Evolutionary conservation across 2,888 invertebrate genomes (phyloP), one percentile per base, ranked within the genome.

Genomic region (Chamaedrilus cognettii): DNA sequence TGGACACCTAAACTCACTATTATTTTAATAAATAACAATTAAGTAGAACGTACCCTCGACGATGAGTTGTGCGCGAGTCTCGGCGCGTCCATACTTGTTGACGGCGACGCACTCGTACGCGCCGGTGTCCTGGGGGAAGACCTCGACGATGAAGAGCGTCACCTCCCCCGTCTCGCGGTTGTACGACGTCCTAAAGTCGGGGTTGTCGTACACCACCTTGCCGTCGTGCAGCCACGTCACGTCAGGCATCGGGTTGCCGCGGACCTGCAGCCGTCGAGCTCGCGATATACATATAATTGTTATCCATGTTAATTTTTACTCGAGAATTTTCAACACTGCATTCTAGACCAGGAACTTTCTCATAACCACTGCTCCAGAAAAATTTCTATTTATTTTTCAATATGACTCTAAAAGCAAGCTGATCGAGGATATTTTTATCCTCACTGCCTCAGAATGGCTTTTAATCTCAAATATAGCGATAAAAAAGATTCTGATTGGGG

Each of bases 81-180:
- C 93, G 23, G 96, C 96, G 87, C 96, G 94, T 2, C 99, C 99
- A 31, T 94, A 87, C 79, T 92, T 92, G 83, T 97, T 99, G 66
- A 92, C 90, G 1, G 97, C 97, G 83, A 93, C 92, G 80, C 96
- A 97, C 19, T 94, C 94, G 82, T 97, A 98, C 1, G 96, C 93
- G n/a, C 97, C 98, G 7, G 94, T 94, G 85, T 99, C 99, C 77
- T 92, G 92, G 15, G 98, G 94, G 83, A 97, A 97, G n/a, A 97
- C 96, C 77, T 96, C 95, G 15, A 97, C 87, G 64, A 99, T 89
- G 84, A 97, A 95, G 64, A 99, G 87, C 3, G 96, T 95, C 34
- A 80, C 79, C 11, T 78, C 76, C n/a, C 82, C 83, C 56, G 76
- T 75, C 60, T 80, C 78, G 31, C 73, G 68, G 63, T 79, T 77